Conservation (phyloP, 1,140 invertebrate species). For the Papilio aristodemus region DNA sequence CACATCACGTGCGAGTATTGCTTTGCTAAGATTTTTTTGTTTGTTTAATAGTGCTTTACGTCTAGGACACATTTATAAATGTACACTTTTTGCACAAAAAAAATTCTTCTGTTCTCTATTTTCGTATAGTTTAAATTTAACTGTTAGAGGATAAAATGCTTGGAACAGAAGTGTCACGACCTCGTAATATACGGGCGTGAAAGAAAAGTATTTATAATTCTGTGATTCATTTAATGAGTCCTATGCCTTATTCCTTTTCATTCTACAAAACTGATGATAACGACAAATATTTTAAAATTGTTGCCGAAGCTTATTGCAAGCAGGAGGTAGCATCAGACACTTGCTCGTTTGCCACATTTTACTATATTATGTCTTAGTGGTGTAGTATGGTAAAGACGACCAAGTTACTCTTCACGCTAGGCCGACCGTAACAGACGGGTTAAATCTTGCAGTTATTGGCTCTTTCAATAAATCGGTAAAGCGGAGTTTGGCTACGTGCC, state of each 20-base stretch:
- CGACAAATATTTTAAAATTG: too few species aligned
- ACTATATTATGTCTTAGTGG: too few species aligned
- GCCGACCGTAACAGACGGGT: slow-evolving; percentile 28
- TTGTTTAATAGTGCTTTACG: slow-evolving; percentile 49
- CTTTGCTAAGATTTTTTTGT: slow-evolving; percentile 54
- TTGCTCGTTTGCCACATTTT: neutral
- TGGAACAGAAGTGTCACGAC: too few species aligned
- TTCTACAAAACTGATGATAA: neutral
- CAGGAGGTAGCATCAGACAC: neutral
- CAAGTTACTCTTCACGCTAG: neutral
- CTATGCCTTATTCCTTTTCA: neutral
- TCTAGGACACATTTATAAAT: slow-evolving; percentile 4
- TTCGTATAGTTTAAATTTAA: too few species aligned
- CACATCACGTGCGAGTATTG: slow-evolving; percentile 64
- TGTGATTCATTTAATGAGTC: neutral
- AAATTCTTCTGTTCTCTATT: too few species aligned
- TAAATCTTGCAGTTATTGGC: slow-evolving; percentile 33
- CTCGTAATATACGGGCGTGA: too few species aligned
- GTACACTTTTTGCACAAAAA: neutral
- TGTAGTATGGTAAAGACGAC: neutral
- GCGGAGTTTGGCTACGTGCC: slow-evolving; percentile 28
- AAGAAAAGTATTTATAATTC: too few species aligned
- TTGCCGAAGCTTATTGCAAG: too few species aligned
- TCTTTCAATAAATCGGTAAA: slow-evolving; percentile 34
- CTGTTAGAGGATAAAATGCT: too few species aligned